phyloP scores from a whole-genome alignment of 2,888 invertebrate species.

The Andricus curvator region DNA sequence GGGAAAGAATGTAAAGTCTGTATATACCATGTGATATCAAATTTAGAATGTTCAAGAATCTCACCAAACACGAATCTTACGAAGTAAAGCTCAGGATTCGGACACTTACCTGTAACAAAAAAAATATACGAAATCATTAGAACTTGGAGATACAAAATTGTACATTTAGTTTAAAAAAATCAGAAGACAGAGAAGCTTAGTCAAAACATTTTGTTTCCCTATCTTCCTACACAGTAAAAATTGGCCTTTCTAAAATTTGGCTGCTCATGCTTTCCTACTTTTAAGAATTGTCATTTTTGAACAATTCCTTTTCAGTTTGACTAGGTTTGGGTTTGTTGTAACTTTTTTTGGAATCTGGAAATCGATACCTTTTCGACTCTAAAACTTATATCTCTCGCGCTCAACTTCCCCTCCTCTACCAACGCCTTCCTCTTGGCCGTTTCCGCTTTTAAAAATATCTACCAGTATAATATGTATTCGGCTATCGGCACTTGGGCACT shows the following conservation, averaged over 20 bases:
- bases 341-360: too few species aligned
- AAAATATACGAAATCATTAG: background rate
- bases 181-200: too few species aligned
- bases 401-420: constrained; percentile 52
- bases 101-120: constrained; percentile 14
- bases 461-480: constrained; percentile 64
- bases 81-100: background rate
- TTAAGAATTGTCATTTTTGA: too few species aligned
- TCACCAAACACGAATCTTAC: background rate
- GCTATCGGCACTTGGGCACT: constrained; percentile 67
- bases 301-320: too few species aligned
- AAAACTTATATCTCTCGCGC: constrained; percentile 43
- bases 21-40: background rate
- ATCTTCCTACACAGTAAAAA: too few species aligned
- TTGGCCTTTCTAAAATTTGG: too few species aligned
- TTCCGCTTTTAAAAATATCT: constrained; percentile 73
- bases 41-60: background rate
- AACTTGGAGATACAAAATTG: background rate
- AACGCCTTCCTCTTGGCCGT: constrained; percentile 60
- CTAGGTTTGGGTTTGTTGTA: too few species aligned
- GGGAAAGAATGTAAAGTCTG: too few species aligned
- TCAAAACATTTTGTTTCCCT: too few species aligned
- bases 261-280: too few species aligned
- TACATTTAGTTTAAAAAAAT: too few species aligned
- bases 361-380: constrained; percentile 49